Evolutionary conservation across 2,888 invertebrate genomes (phyloP), one percentile per base, ranked within the genome.

Genomic region (Drosophila lutescens): DNA sequence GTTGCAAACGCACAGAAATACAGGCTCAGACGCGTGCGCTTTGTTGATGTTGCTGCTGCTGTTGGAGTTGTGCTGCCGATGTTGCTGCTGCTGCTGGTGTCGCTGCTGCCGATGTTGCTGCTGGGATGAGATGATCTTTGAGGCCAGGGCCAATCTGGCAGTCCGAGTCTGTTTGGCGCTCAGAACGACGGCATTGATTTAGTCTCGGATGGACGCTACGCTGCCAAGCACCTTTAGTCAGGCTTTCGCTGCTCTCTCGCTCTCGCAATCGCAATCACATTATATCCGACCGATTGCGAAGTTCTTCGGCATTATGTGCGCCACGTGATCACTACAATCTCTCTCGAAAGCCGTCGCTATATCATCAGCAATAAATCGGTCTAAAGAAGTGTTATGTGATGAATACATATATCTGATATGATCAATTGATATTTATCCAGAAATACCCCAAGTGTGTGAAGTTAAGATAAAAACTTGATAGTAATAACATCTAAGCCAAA

Each of bases 151-250:
- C 77, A 86, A 68, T 15, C 47, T 47, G 65, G 76, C 78, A 70
- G 80, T 81, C 62, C 61, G 55, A 76, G 81, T 74, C 77, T 66
- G 74, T 55, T 80, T 80, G 85, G 81, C 78, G 79, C 81, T 84
- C 69, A 84, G 82, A 82, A 86, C 86, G 81, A 78, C 81, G 81
- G 78, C 77, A 79, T 77, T 77, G 75, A 60, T 85, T 90, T 84
- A 90, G 90, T 90, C 89, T 89, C 89, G 87, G 89, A 89, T 86
- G 88, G 90, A 86, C 89, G 86, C 83, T 90, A 78, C 85, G 86
- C 88, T 83, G 89, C 79, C 81, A 81, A 90, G 90, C 90, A 90
- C 88, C 89, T 83, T 67, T 70, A 80, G 80, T 65, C 72, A 73
- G 83, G 53, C 70, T 47, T 53, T 41, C 58, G 58, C 69, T 69